Evolutionary conservation across 2,888 invertebrate species (phyloP), one percentile per base, ranked within the genome.

Genomic region (Galerucella calmariensis): DNA sequence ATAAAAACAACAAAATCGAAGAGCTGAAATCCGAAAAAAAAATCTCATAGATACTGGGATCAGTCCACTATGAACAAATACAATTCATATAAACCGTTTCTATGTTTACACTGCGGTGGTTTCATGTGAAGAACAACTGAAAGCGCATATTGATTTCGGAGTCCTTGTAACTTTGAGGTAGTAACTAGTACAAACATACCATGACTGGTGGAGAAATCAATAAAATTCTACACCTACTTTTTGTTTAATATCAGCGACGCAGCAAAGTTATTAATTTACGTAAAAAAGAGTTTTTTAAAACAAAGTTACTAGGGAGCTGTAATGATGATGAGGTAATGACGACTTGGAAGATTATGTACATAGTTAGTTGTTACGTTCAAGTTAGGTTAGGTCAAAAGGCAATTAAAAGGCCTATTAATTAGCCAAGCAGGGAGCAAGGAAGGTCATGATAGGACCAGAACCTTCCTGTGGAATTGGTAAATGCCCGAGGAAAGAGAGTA

Each of bases 101-200:
- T 27, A 59, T 53, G 16, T 53, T 53, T 53, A n/a, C 53, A 53
- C 53, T 53, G 14, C 53, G 12, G 35, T 35, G 12, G 61, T 61
- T 65, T 65, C 46, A 65, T 65, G 53, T 56, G 65, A 56, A 71
- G 61, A 69, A 61, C 61, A 69, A 69, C 61, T 41, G 58, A 53
- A 71, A 71, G 27, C 24, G 44, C 56, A 65, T 71, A 71, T 71
- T 24, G 71, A 71, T 71, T 65, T 53, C 35, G 6, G 53, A 71
- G 71, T 71, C 71, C 71, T 71, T 71, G 71, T 63, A 71, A 71
- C 71, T 71, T 56, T 56, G 16, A 65, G 58, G 71, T 71, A 20
- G 56, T 56, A 65, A 65, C 71, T 71, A 71, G 44, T 71, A 71
- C 71, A 71, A 71, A 71, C 71, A 71, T 53, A 71, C 71, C 65